Base-by-base conservation (phyloP, 2,888 invertebrate species). In the Teinopalpus imperialis region DNA sequence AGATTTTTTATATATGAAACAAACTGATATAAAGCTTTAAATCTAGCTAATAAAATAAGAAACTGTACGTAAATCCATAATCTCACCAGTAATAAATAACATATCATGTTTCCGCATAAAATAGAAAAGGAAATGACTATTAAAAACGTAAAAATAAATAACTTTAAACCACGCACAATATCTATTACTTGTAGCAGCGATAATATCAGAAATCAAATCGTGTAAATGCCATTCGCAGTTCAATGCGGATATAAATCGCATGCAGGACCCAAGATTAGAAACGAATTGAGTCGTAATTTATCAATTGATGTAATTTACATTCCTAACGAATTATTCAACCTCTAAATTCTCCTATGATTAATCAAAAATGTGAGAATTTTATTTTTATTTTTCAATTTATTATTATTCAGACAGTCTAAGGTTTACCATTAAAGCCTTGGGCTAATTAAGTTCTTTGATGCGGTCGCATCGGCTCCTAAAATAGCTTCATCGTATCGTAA, bases 401-500 rank as follows among this genome's bases (percentile, higher is more conserved):
- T 40, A 48, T 47, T 50, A 36, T 18, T 20, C 51, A 36, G 31
- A 20, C 41, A 16, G 44, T 48, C 49, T 55, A 50, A 54, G 57
- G 44, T 45, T 40, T 49, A 49, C 45, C 30, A 21, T 37, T 49
- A 50, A 48, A 53, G 48, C 50, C 43, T 34, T 16, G 30, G 37
- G 59, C 59, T 61, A 70, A 66, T 66, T 65, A 47, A 30, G 52
- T 49, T 63, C 57, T 73, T 69, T 73, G 67, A 72, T 72, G 75
- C 57, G 69, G 70, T 72, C 61, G 53, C 59, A 57, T 63, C 63
- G 53, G 49, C 24, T 57, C 63, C 69, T 60, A 67, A 73, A 80
- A 80, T 77, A 76, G 68, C 71, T 65, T 63, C 62, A 70, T 71
- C 62, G 61, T 52, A 55, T 59, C 60, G 59, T 71, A 68, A 73